Evolutionary conservation across 2,888 invertebrate species (phyloP), one percentile per base, ranked within the genome.

Genomic region (Agapostemon virescens): DNA sequence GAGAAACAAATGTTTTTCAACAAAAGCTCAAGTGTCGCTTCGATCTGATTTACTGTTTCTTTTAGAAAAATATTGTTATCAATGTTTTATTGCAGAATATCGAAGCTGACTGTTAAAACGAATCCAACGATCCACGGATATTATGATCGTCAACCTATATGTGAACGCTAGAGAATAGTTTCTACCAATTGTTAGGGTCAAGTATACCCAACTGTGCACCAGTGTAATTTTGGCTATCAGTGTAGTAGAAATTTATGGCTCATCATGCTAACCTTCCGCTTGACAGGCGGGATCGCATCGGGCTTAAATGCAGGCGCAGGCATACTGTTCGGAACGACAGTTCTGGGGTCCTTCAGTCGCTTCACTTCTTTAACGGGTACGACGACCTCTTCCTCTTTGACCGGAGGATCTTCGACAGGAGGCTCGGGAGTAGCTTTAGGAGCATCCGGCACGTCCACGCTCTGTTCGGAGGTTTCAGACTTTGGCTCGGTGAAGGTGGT

Each of bases 211-310:
- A n/a, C n/a, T n/a, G n/a, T n/a, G n/a, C n/a, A n/a, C n/a, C n/a
- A n/a, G n/a, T 42, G 17, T 0, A 42, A 42, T 42, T 42, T 42
- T 17, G 17, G 6, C 17, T 17, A 20, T 0, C 20, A 20, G 20
- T 45, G 20, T 33, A 33, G 33, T 45, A 45, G 9, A 42, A 45
- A 15, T 7, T n/a, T 45, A 45, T 2, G 9, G 20, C 45, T 45
- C 0, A 45, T n/a, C 85, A 88, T 87, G 89, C 90, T 91, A 88
- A 92, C 93, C 92, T 93, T 93, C 88, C 93, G 90, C 85, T 93
- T 93, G 76, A 92, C 89, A 11, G 92, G 91, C 45, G 90, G 84
- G 36, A 85, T 86, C 30, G 83, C 76, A n/a, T 92, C 92, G 9
- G 84, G 74, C 83, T 91, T 92, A 49, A 87, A 77, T 64, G 88